Evolutionary conservation across 2,888 invertebrate species (phyloP), one percentile per base, ranked within the genome.

Genomic region (Chloroclystis v-ata): DNA sequence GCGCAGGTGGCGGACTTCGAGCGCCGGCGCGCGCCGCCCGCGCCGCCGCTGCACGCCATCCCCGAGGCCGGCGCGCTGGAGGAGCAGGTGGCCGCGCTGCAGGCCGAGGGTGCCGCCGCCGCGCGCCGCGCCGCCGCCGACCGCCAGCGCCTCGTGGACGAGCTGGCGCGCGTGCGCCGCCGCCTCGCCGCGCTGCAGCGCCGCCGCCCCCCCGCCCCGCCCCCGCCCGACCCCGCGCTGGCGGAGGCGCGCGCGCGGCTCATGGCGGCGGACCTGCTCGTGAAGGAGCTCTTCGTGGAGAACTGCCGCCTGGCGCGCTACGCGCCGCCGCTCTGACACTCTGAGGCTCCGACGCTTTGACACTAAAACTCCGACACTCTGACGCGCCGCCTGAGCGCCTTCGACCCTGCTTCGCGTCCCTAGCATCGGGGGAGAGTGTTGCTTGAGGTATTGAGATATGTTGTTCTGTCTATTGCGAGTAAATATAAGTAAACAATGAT

Each of bases 281-380:
- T 94, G 13, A 94, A 94, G 82, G 95, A 95, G 68, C 88, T 96
- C 52, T 96, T 93, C 80, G 91, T 95, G 40, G 95, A 96, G 81
- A 96, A 96, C 84, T 92, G 95, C 43, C 93, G 93, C 75, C 89
- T 96, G 43, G 70, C 69, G 58, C 67, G 65, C 25, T 61, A 60
- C 45, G 54, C 64, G 54, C 66, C 67, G 46, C 54, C 65, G 55
- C 64, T 67, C 50, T 71, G 70, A 73, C 63, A 52, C 33, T 37
- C 39, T 29, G 29, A 11, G 1, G 28, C 28, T 1, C 6, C 28
- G 4, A 7, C 1, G 26, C n/a, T n/a, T n/a, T n/a, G n/a, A n/a
- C n/a, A n/a, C n/a, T n/a, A n/a, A n/a, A n/a, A n/a, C n/a, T n/a
- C n/a, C n/a, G n/a, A n/a, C n/a, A n/a, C n/a, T n/a, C n/a, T n/a